Percentiles rank a stretch among this genome's conserved stretches.
Conservation (phyloP, 2,888 invertebrate genomes). For the Gibbula magus region DNA sequence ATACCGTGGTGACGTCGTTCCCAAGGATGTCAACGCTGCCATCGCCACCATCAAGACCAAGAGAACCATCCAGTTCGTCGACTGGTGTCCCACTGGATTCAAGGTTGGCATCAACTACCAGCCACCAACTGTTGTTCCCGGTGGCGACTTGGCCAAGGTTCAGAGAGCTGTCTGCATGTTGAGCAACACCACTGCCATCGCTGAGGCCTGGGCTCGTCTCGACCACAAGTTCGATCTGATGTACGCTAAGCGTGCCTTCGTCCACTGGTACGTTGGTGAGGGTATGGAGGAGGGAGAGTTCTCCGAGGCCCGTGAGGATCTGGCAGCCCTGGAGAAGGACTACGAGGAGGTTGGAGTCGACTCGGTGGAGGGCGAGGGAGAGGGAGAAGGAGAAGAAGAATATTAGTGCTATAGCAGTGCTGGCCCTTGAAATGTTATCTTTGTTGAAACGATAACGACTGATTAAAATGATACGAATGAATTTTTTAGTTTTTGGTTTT, state of each 20-base stretch:
- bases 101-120: constrained; percentile 88
- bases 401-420: no score
- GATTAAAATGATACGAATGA: no score
- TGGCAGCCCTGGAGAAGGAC: constrained; percentile 63
- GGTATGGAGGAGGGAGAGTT: constrained; percentile 64
- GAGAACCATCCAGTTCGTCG: constrained; percentile 64
- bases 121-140: constrained; percentile 85
- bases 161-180: constrained; percentile 76
- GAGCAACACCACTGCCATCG: constrained; percentile 77
- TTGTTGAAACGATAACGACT: no score
- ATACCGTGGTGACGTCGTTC: constrained; percentile 66
- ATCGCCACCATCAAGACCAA: constrained; percentile 68
- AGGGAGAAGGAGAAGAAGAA: no score
- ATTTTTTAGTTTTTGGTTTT: no score
- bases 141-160: constrained; percentile 85
- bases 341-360: constrained; percentile 67
- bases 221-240: constrained; percentile 69
- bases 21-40: constrained; percentile 67
- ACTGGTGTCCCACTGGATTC: constrained; percentile 82
- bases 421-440: no score
- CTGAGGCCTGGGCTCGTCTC: constrained; percentile 75
- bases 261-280: constrained; percentile 73
- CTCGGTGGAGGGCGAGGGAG: constrained; percentile 28
- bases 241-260: constrained; percentile 62
- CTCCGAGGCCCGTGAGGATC: constrained; percentile 64